Percentiles rank a stretch among this genome's conserved stretches.
phyloP scores from a whole-genome alignment of 2,113 vertebrate genomes.

The Clarias macrocephalus region DNA sequence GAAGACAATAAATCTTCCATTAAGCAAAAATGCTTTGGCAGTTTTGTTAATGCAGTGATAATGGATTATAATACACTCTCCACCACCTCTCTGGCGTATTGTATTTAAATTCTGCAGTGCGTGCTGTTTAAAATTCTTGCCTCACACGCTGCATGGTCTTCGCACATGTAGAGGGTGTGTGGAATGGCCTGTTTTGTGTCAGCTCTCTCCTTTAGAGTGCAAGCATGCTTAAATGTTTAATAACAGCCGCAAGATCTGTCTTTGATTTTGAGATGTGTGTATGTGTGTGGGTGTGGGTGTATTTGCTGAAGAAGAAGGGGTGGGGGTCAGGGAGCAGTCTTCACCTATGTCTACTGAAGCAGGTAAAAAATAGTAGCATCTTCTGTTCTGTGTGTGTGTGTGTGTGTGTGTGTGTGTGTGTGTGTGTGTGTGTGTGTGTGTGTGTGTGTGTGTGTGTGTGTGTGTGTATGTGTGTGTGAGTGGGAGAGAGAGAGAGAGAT shows the following conservation, averaged over 20 bases:
- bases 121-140: conserved; percentile 44
- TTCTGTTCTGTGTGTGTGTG: conserved; percentile 73
- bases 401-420: conserved; percentile 49
- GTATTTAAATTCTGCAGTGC: conserved; percentile 42
- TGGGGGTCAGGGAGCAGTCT: conserved; percentile 77
- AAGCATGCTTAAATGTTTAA: conserved; percentile 83
- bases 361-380: conserved; percentile 89
- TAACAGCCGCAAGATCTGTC: conserved; percentile 79
- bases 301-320: conserved; percentile 16
- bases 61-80: background rate
- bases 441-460: too few relatives aligned
- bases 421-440: too few relatives aligned
- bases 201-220: conserved; percentile 72
- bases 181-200: conserved; percentile 68
- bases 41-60: background rate
- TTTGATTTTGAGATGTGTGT: conserved; percentile 85
- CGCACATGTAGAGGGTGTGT: conserved; percentile 51
- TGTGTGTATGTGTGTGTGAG: background rate
- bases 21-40: background rate
- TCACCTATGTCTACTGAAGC: conserved; percentile 97
- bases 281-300: conserved; percentile 43
- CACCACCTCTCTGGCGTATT: conserved; percentile 49
- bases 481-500: conserved; percentile 76
- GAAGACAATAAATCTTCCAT: background rate
- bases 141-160: conserved; percentile 44